Base-by-base conservation (phyloP, 2,888 invertebrate genomes). In the Ectemnius continuus region DNA sequence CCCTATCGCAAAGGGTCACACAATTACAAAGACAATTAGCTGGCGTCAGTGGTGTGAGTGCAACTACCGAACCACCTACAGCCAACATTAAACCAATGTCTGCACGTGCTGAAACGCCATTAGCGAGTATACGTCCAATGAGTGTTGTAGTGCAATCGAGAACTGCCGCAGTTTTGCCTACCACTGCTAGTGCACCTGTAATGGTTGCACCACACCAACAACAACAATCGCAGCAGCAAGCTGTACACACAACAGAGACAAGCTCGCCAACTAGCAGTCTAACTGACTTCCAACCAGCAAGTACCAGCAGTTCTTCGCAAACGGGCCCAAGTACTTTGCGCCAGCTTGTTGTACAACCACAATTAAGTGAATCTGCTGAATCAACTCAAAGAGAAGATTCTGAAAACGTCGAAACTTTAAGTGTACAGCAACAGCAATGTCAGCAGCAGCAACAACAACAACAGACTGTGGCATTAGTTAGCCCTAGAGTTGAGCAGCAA, bases 11-110 rank as follows among this genome's bases (percentile, higher is more conserved):
- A 88, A 94, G 95, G 85, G 92, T 95, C 14, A 93, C 93, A 70
- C 93, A 95, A 87, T 87, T 96, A 66, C 95, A 95, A 83, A 92
- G 95, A 84, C 96, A 20, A 94, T 94, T 56, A 93, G 95, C 83
- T 93, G 96, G 76, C 92, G 94, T 84, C 91, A 94, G 86, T 91
- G 93, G 73, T 1, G 92, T 93, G 52, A 93, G 93, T 80, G 91
- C 91, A 1, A 91, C 92, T 2, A 91, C 91, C 0, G 94, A 94
- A 80, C 94, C 94, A 36, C 94, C 95, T 0, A 98, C 97, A 0
- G 98, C 98, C 4, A 98, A 98, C 88, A 98, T 98, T 58, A 97
- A 97, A 90, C 98, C 98, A 0, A 97, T 98, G 95, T 96, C 98
- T 2, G 97, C 97, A 84, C 92, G 95, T 2, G 94, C 95, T 4